Evolutionary conservation across 1,140 invertebrate genomes (phyloP), one percentile per base, ranked within the genome.

Genomic region (Rhyacophila brunnea): DNA sequence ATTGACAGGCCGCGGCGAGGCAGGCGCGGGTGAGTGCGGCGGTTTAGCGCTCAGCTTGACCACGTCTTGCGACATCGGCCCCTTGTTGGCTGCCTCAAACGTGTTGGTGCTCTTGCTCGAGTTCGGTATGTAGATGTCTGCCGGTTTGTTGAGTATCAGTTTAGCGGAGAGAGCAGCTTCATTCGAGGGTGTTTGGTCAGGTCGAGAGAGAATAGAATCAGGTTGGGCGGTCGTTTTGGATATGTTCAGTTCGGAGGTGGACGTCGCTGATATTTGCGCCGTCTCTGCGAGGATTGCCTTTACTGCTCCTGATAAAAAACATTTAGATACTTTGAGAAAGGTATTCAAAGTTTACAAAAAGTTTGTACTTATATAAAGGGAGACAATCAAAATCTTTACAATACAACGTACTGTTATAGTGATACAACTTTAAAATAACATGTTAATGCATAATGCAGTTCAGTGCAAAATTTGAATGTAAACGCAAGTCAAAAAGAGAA

Each of bases 1-100:
- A 68, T 66, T 71, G 20, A 68, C 69, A 34, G 71, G 69, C 35
- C 74, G 69, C 38, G 77, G 73, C 59, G 74, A 81, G 65, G 69
- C 69, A 68, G 72, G 81, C 23, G 75, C 81, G 58, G 74, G 77
- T 1, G 81, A 84, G 54, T 83, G 78, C 6, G 79, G 74, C 52
- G 74, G 80, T 66, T 79, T 78, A 49, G 68, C 57, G 60, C 66
- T 62, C 13, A 79, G 55, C 43, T 68, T 68, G 40, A 60, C 46
- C 11, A 64, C 23, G 36, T 65, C 61, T 9, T 64, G 53, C 3
- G 65, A 44, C 43, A 48, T 47, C 10, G 35, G 47, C 23, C 23
- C 35, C 28, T 58, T 58, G 10, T 34, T 58, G n/a, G 44, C 45
- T 2, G 34, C 38, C 6, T 57, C 55, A 32, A 32, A 34, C 3